These are phyloP conservation scores for Fragariocoptes setiger DNA, from an alignment of 1,140 invertebrate genomes.

Conservation along the genomic window DNA sequence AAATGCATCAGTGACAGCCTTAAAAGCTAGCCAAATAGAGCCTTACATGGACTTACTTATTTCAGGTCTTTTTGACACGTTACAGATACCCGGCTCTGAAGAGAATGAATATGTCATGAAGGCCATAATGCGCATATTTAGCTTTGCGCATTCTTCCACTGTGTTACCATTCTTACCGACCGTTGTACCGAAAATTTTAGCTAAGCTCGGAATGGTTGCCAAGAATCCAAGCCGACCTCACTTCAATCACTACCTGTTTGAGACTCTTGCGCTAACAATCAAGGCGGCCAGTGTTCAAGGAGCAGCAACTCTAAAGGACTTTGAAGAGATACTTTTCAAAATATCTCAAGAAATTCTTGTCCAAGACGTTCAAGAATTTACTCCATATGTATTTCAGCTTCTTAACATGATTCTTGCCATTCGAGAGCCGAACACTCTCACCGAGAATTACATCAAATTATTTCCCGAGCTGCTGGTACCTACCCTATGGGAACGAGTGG, in stretches of 20 bases:
- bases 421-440: constrained; percentile 22
- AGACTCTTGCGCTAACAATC: constrained; percentile 56
- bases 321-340: constrained; percentile 64
- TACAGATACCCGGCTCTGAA: constrained; percentile 34
- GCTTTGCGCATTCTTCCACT: constrained; percentile 33
- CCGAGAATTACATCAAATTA: constrained; percentile 52
- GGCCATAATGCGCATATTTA: constrained; percentile 62
- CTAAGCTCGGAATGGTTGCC: constrained; percentile 45
- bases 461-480: constrained; percentile 59
- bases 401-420: constrained; percentile 62
- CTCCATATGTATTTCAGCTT: constrained; percentile 91
- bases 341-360: constrained; percentile 70
- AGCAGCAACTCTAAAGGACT: constrained; percentile 39
- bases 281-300: constrained; percentile 50
- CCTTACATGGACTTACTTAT: constrained; percentile 27
- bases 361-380: constrained; percentile 80
- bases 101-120: constrained; percentile 96
- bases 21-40: constrained; percentile 20
- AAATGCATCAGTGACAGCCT: constrained; percentile 7
- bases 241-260: constrained; percentile 91
- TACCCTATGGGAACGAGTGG: constrained; percentile 58
- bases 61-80: constrained; percentile 33
- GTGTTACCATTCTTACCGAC: constrained; percentile 44
- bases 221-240: constrained; percentile 80
- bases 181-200: constrained; percentile 46